phyloP scores from a whole-genome alignment of 2,888 invertebrate species.

The Empis livida region DNA sequence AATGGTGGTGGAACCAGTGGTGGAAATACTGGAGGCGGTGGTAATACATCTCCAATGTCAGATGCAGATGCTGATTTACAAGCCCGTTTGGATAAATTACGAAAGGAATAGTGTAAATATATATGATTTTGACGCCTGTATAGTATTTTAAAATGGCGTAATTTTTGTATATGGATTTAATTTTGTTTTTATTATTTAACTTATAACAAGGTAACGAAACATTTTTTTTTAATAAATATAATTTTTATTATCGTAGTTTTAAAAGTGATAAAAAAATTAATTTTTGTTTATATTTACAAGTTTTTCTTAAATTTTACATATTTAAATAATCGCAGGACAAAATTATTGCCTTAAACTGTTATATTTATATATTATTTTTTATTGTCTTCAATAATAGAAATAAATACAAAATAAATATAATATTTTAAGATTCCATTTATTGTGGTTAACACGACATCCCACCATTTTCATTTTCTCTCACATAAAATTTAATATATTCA shows the following conservation, averaged over 20 bases:
- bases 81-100: slow-evolving; percentile 87
- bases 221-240: too few species aligned
- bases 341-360: background rate
- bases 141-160: background rate
- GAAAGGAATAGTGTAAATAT: slow-evolving; percentile 53
- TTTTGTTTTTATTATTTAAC: background rate
- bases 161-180: background rate
- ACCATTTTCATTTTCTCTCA: slow-evolving; percentile 53
- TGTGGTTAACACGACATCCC: slow-evolving; percentile 50
- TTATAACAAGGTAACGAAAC: too few species aligned
- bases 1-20: slow-evolving; percentile 29
- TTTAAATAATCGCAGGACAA: too few species aligned
- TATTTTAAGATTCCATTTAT: too few species aligned
- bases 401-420: too few species aligned
- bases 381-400: too few species aligned
- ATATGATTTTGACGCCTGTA: too few species aligned
- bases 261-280: too few species aligned
- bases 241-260: too few species aligned
- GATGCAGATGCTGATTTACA: slow-evolving; percentile 96
- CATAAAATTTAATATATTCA: slow-evolving; percentile 51
- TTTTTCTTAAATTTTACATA: too few species aligned
- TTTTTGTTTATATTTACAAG: too few species aligned
- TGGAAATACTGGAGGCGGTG: slow-evolving; percentile 36
- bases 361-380: background rate
- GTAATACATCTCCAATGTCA: slow-evolving; percentile 41